Evolutionary conservation across 2,888 invertebrate genomes (phyloP), one percentile per base, ranked within the genome.

Genomic region (Caenorhabditis becei): DNA sequence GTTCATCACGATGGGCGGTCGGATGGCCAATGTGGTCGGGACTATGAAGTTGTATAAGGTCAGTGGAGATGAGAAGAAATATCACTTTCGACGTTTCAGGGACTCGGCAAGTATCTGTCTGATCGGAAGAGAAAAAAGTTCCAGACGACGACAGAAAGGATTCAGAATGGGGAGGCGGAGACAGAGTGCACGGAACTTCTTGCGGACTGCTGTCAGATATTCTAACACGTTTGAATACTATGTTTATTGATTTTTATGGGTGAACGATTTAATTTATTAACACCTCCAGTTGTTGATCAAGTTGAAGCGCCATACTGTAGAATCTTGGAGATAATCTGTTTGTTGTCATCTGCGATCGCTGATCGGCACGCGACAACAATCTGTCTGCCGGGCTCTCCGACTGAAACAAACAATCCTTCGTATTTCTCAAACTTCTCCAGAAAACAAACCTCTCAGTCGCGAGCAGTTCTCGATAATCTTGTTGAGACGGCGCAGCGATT

Each of bases 261-360:
- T 69, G 20, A 37, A 56, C 20, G 37, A 28, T 23, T 20, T 14
- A 14, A 41, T 11, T 41, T 11, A 11, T 14, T 41, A 14, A 11
- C 2, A 41, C 14, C n/a, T n/a, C n/a, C n/a, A n/a, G n/a, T 41
- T 14, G 14, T 41, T 41, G 41, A n/a, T 35, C 47, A 26, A 18
- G 35, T 65, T 26, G 67, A 69, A 20, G 79, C 83, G 58, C 87
- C 87, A 49, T 80, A 86, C 44, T 87, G 83, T 35, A 88, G 54
- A 20, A 88, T 77, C 56, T 86, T 87, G 0, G 82, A 80, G 26
- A 88, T 80, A 20, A 88, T 74, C 44, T 77, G 77, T 70, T 89
- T 81, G 65, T 90, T 90, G 41, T 90, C 89, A 16, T 85, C 85
- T 2, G 85, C 71, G 18, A 90, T 84, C n/a, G 88, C 88, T 26